Conservation (phyloP, 1,140 invertebrate genomes). For the Ectropis grisescens region DNA sequence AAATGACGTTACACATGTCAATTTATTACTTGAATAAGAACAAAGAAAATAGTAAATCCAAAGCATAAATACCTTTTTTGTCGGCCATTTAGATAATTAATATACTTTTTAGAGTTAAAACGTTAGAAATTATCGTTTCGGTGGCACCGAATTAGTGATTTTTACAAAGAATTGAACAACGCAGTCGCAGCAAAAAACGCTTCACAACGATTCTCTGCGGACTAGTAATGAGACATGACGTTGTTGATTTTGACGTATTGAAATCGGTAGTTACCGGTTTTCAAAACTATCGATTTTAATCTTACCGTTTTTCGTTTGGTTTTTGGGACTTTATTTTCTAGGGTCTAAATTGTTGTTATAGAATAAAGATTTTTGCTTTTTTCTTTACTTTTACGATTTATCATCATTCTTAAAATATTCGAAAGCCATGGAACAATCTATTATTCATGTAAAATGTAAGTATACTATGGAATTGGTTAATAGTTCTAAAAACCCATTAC, state of each 20-base stretch:
- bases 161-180: slow-evolving; percentile 25
- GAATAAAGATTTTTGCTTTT: too few relatives aligned
- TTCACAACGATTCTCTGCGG: slow-evolving; percentile 16
- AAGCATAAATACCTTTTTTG: slow-evolving; percentile 62
- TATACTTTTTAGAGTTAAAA: slow-evolving; percentile 31
- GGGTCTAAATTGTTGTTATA: too few relatives aligned
- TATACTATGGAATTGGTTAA: too few relatives aligned
- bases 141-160: slow-evolving; percentile 31
- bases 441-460: too few relatives aligned
- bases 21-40: slow-evolving; percentile 38
- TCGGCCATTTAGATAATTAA: slow-evolving; percentile 55
- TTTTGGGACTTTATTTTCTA: too few relatives aligned
- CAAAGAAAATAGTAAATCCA: slow-evolving; percentile 48
- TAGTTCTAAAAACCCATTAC: too few relatives aligned
- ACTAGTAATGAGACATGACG: slow-evolving; percentile 7
- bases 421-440: too few relatives aligned
- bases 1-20: slow-evolving; percentile 62
- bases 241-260: background rate
- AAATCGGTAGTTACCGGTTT: too few relatives aligned
- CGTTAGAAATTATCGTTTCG: slow-evolving; percentile 22
- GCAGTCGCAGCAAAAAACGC: slow-evolving; percentile 25
- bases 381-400: too few relatives aligned
- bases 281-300: too few relatives aligned
- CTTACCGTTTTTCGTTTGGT: too few relatives aligned
- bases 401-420: too few relatives aligned